phyloP scores from a whole-genome alignment of 1,140 invertebrate genomes.

The Drosophila bocqueti region DNA sequence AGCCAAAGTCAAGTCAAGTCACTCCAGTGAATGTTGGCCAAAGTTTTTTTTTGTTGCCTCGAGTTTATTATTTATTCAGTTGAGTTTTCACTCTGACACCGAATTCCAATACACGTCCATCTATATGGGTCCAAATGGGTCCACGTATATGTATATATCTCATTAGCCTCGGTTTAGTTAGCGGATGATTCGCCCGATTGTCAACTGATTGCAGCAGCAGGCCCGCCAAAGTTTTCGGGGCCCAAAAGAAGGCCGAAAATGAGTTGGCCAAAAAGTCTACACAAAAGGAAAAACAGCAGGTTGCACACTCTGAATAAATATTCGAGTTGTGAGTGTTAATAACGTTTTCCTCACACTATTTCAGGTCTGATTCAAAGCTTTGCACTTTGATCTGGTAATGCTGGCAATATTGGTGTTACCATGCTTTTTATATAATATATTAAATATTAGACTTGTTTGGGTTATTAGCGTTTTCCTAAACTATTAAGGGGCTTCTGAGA shows the following conservation, averaged over 20 bases:
- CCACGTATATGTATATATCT: slow-evolving; percentile 18
- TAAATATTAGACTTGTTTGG: too few relatives aligned
- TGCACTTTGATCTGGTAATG: not conserved
- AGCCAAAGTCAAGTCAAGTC: slow-evolving; percentile 24
- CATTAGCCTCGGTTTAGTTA: slow-evolving; percentile 59
- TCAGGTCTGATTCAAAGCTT: not conserved
- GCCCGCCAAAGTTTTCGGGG: slow-evolving; percentile 23
- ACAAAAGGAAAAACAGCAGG: not conserved
- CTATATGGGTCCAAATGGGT: slow-evolving; percentile 28
- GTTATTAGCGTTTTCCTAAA: too few relatives aligned
- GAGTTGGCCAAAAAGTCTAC: slow-evolving; percentile 22
- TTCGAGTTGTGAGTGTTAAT: not conserved
- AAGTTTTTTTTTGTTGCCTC: slow-evolving; percentile 38
- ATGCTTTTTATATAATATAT: not conserved
- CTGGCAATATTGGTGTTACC: not conserved
- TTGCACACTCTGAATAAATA: slow-evolving; percentile 2
- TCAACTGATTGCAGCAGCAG: slow-evolving; percentile 61
- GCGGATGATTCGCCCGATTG: slow-evolving; percentile 73
- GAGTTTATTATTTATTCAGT: slow-evolving; percentile 80
- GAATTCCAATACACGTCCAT: slow-evolving; percentile 29
- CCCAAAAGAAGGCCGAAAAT: slow-evolving; percentile 22
- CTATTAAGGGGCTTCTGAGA: too few relatives aligned
- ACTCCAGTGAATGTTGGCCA: slow-evolving; percentile 44
- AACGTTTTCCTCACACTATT: too few relatives aligned
- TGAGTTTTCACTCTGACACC: slow-evolving; percentile 70